Evolutionary conservation across 1,140 invertebrate genomes (phyloP).

Genomic region (Pentalonia nigronervosa): DNA sequence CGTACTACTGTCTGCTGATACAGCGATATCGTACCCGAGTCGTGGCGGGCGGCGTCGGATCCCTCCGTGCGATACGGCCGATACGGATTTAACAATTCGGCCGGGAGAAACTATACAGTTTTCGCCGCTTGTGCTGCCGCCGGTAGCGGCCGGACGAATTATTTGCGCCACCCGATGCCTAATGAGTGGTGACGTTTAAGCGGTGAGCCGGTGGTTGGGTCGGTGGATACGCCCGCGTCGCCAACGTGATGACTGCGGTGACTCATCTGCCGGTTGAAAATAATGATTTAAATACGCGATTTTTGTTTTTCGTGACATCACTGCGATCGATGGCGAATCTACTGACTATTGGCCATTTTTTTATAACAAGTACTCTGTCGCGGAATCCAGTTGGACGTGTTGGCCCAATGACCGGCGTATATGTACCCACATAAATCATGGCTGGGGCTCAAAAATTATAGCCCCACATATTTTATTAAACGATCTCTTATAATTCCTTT

Average conservation of each 20-base stretch:
- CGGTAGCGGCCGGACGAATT: conserved; percentile 35
- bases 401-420: too few species aligned
- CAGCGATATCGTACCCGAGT: background rate
- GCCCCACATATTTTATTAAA: background rate
- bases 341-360: background rate
- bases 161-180: background rate
- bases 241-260: background rate
- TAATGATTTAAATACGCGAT: background rate
- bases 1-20: background rate
- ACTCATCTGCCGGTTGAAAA: background rate
- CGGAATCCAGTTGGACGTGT: background rate
- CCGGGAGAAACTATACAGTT: background rate
- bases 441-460: background rate
- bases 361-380: background rate
- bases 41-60: background rate
- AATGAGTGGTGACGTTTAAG: background rate
- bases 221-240: background rate
- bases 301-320: background rate
- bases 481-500: background rate
- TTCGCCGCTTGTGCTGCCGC: conserved; percentile 37
- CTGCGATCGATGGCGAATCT: background rate
- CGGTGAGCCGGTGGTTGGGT: background rate
- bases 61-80: conserved; percentile 10
- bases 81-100: background rate
- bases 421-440: background rate